Evolutionary conservation across 37 sponge, comb jelly and placozoan species (phyloP).

Genomic region (Dysidea cf. avara): DNA sequence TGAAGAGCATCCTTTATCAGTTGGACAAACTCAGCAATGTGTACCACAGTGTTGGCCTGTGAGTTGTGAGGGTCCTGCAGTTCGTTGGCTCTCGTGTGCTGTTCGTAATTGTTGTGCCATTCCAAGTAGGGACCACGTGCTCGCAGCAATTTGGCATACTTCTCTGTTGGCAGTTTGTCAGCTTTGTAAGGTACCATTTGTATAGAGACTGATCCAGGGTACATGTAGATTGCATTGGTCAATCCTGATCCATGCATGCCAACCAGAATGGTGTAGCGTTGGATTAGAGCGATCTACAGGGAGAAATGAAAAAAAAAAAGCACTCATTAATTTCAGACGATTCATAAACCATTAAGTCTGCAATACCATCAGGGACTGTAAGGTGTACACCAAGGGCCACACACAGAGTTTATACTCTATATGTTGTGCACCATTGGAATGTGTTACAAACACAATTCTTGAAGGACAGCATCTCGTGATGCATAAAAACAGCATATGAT

Average conservation of each 20-base stretch:
- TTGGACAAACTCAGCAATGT: conserved; percentile 29
- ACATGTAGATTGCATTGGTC: conserved; percentile 42
- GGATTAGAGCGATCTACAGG: conserved; percentile 24
- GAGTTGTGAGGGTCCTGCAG: conserved; percentile 25
- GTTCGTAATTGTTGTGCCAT: conserved; percentile 35
- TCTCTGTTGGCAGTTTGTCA: not conserved
- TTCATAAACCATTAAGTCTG: no score
- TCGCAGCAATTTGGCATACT: conserved; percentile 18
- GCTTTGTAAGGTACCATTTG: conserved; percentile 47
- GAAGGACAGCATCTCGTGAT: no score
- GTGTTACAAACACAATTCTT: no score
- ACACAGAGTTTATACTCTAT: no score
- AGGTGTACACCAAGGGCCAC: no score
- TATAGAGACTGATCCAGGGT: conserved; percentile 26
- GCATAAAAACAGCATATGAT: no score
- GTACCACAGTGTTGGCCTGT: conserved; percentile 37
- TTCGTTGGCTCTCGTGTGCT: conserved; percentile 8
- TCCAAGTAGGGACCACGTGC: conserved; percentile 51
- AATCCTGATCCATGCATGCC: conserved; percentile 56
- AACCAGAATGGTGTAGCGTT: conserved; percentile 35
- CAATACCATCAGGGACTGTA: no score
- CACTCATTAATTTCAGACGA: no score
- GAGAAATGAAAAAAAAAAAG: not conserved
- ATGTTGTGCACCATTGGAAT: no score
- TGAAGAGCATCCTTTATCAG: conserved; percentile 32